Evolutionary conservation across 2,797 vertebrate species (phyloP).

Genomic region (Falco naumanni): DNA sequence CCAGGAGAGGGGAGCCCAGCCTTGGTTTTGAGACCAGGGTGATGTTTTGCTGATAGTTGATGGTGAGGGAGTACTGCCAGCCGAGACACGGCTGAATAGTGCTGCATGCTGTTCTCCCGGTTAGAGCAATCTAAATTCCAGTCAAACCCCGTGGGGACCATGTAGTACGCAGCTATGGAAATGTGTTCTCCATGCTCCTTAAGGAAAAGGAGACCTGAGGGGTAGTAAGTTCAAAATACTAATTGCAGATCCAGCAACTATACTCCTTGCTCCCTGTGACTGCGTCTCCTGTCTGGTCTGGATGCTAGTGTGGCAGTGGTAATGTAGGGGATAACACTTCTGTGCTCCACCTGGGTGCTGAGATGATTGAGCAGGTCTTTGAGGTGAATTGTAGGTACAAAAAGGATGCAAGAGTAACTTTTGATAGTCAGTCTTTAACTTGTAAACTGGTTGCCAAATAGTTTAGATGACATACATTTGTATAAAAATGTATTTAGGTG

Average conservation of each 20-base stretch:
- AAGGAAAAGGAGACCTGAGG: neutral
- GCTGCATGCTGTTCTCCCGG: neutral
- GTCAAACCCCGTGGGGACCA: neutral
- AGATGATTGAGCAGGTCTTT: neutral
- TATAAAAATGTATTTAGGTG: neutral
- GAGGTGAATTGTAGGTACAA: neutral
- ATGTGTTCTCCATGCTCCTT: neutral
- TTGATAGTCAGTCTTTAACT: neutral
- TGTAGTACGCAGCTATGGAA: neutral
- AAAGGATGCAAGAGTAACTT: neutral
- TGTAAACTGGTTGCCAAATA: neutral
- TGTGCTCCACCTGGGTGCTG: neutral
- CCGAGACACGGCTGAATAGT: neutral
- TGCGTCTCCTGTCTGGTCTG: neutral
- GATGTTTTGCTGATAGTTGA: accelerated
- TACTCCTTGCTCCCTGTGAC: neutral
- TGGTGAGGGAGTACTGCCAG: neutral
- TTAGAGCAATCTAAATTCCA: neutral
- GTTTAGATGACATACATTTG: neutral
- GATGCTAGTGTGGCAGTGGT: neutral
- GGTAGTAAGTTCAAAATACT: neutral
- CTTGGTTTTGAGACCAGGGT: constrained; percentile 16
- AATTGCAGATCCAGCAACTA: neutral
- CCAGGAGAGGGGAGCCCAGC: constrained; percentile 68
- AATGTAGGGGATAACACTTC: neutral